phyloP scores from a whole-genome alignment of 2,888 invertebrate genomes.

The Cantharis rufa region DNA sequence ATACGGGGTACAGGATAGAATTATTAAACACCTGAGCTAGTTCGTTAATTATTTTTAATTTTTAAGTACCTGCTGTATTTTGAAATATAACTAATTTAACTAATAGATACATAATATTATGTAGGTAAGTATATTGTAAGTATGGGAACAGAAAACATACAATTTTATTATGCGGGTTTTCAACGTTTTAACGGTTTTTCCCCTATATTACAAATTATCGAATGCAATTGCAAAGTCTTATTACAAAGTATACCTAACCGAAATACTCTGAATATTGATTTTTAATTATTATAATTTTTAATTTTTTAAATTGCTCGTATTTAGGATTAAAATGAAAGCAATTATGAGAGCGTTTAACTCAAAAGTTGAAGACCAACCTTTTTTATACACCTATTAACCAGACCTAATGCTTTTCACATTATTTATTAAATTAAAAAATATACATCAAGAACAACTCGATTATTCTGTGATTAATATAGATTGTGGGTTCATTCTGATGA shows the following conservation, averaged over 20 bases:
- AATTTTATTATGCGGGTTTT: neutral
- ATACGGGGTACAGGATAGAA: neutral
- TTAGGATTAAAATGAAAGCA: neutral
- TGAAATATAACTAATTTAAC: neutral
- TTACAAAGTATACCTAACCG: neutral
- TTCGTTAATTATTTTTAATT: no score
- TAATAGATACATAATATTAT: no score
- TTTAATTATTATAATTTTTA: neutral
- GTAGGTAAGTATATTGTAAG: no score
- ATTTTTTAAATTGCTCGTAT: neutral
- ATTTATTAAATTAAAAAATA: conserved; percentile 57
- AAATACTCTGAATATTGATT: neutral
- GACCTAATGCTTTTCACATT: conserved; percentile 54
- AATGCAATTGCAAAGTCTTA: no score
- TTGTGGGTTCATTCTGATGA: conserved; percentile 53
- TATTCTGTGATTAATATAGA: conserved; percentile 55
- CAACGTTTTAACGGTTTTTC: neutral
- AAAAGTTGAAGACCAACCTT: conserved; percentile 43
- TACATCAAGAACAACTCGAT: conserved; percentile 54
- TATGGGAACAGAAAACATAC: neutral
- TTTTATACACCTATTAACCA: conserved; percentile 55
- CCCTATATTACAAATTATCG: neutral
- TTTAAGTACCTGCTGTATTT: neutral
- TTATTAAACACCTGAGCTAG: neutral
- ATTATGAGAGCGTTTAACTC: conserved; percentile 9